Evolutionary conservation across 2,888 invertebrate species (phyloP).

Genomic region (Apodemia mormo): DNA sequence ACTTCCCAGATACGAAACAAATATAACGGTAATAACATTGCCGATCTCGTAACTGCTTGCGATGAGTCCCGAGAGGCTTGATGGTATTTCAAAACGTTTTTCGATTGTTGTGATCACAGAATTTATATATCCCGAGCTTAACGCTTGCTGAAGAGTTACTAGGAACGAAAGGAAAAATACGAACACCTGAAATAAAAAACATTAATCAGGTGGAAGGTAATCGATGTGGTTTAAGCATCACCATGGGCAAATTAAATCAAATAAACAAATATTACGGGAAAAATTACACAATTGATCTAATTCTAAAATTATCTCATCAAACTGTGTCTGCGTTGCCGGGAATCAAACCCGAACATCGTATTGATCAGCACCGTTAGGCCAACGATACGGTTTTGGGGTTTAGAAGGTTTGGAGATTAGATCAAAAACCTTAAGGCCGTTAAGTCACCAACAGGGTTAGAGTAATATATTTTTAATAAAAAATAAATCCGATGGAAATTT

Average conservation of each 20-base stretch:
- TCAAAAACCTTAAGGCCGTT: too few relatives aligned
- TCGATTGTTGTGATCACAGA: slow-evolving; percentile 98
- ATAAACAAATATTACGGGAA: background rate
- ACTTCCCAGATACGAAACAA: slow-evolving; percentile 96
- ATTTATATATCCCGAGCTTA: slow-evolving; percentile 95
- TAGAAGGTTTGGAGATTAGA: too few relatives aligned
- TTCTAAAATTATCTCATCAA: background rate
- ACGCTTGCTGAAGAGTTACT: slow-evolving; percentile 94
- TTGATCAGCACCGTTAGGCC: too few relatives aligned
- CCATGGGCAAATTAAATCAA: too few relatives aligned
- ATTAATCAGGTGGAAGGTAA: background rate
- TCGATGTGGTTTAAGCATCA: background rate
- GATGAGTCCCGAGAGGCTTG: slow-evolving; percentile 94
- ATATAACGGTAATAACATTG: slow-evolving; percentile 96
- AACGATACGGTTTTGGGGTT: too few relatives aligned
- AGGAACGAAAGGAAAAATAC: slow-evolving; percentile 93
- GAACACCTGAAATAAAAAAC: slow-evolving; percentile 85
- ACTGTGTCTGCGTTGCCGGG: too few relatives aligned
- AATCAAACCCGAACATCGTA: too few relatives aligned
- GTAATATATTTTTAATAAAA: too few relatives aligned
- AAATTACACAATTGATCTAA: background rate
- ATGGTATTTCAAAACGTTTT: slow-evolving; percentile 96
- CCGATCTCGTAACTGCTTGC: slow-evolving; percentile 98
- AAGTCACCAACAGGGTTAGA: too few relatives aligned
- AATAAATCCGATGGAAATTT: too few relatives aligned